Evolutionary conservation across 2,888 invertebrate genomes (phyloP), one percentile per base, ranked within the genome.

Genomic region (Chymomyza procnemis): DNA sequence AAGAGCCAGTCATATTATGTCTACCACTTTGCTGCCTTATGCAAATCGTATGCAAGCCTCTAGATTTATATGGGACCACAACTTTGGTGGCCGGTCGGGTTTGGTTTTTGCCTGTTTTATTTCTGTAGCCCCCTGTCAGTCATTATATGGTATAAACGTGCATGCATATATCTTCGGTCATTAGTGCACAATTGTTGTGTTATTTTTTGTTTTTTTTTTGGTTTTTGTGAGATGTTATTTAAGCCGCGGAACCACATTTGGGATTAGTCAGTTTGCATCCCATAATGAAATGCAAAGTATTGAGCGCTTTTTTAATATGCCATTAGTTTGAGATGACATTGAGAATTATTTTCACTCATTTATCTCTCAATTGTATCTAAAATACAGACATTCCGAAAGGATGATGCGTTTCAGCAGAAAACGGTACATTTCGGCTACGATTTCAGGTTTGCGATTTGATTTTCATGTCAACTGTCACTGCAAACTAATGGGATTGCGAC

Each of bases 131-230:
- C n/a, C 16, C 16, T 50, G 19, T 16, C n/a, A 18, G 50, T 6
- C 50, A 50, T 50, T 50, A 50, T 50, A 16, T 19, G 19, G 14
- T 50, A 47, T 18, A n/a, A 50, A 50, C 46, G 54, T 56, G 62
- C 16, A 30, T 61, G 67, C 46, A 76, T 64, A 66, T 21, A 67
- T 71, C 78, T 77, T 76, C 55, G 61, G 73, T 85, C 82, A 71
- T 80, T 80, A 82, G 73, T 69, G 66, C 59, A 71, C 85, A 73
- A 80, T 80, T 77, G 83, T 80, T 67, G 68, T 66, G 65, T 64
- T 61, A 64, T 74, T 66, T 26, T 26, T 26, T 66, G 65, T 64
- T 61, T 66, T 74, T 66, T 26, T 26, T 26, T 26, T 26, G 22
- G 57, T 66, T 26, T 26, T 26, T 26, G 4, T 2, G 57, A 70